A percentile compares a stretch with the other conserved stretches of the same genome.
Conservation (phyloP, 2,888 invertebrate genomes). For the Bembecia ichneumoniformis region DNA sequence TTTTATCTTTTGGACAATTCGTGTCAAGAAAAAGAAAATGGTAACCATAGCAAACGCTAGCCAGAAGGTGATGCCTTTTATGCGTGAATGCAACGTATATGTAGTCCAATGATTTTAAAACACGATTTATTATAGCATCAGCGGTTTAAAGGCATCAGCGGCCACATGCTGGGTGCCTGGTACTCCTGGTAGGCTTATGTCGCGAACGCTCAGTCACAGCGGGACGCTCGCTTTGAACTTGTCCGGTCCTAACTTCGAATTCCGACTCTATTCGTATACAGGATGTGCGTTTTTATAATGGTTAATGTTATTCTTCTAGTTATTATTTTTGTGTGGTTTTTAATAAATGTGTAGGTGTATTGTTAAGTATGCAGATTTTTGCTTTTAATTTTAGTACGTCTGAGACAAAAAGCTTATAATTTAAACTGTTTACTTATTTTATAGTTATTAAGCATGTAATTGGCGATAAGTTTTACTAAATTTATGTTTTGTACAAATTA, state of each 20-base stretch:
- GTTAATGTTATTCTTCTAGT: background rate
- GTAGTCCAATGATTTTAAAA: conserved; percentile 28
- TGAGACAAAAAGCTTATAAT: too few species aligned
- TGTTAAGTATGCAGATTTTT: too few species aligned
- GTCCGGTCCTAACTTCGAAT: conserved; percentile 13
- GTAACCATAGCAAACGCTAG: conserved; percentile 6
- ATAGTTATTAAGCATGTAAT: too few species aligned
- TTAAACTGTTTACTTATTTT: too few species aligned
- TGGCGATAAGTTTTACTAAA: too few species aligned
- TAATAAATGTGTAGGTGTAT: too few species aligned
- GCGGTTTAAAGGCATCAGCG: conserved; percentile 27
- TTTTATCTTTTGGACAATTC: too few species aligned
- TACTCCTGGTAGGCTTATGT: conserved; percentile 37
- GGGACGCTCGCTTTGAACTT: conserved; percentile 29
- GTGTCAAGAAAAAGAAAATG: too few species aligned
- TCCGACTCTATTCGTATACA: background rate
- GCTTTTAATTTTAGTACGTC: too few species aligned
- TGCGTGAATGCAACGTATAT: too few species aligned
- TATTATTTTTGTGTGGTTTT: background rate
- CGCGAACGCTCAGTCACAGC: conserved; percentile 29
- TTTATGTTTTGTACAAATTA: too few species aligned
- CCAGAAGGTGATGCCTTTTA: too few species aligned
- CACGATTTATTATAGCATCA: conserved; percentile 46
- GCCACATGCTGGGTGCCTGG: conserved; percentile 34
- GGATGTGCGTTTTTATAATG: background rate